These are phyloP conservation scores for Xestia rhomboidea DNA, from an alignment of 2,888 invertebrate species.

Conservation along the genomic window DNA sequence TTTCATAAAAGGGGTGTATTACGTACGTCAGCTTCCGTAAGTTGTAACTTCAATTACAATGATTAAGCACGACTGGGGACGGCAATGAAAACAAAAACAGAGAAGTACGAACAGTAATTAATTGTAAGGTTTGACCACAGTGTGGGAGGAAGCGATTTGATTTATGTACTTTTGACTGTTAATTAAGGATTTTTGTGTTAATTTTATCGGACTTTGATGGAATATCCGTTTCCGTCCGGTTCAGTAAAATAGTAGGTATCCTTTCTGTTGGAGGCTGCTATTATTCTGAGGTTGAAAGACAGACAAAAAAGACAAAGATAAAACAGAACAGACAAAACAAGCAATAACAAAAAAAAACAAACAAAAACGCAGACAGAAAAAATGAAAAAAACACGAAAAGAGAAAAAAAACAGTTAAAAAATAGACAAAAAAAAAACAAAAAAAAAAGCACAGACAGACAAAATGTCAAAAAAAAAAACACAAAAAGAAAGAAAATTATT, in stretches of 20 bases:
- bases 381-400: too few relatives aligned
- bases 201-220: background rate
- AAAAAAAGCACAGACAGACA: too few relatives aligned
- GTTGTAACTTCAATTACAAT: slow-evolving; percentile 37
- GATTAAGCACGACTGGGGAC: slow-evolving; percentile 6
- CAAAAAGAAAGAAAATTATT: too few relatives aligned
- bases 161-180: background rate
- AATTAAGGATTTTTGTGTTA: background rate
- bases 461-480: too few relatives aligned
- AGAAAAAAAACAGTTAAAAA: too few relatives aligned
- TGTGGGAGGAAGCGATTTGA: background rate
- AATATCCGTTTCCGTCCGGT: background rate
- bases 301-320: too few relatives aligned
- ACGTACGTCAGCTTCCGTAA: slow-evolving; percentile 6
- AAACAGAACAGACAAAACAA: too few relatives aligned
- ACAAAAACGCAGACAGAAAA: too few relatives aligned
- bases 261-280: background rate
- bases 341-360: too few relatives aligned
- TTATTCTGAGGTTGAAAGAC: background rate
- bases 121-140: slow-evolving; percentile 31
- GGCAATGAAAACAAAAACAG: slow-evolving; percentile 1
- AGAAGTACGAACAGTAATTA: slow-evolving; percentile 30
- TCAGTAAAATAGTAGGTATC: background rate
- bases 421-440: too few relatives aligned
- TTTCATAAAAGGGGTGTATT: background rate